A percentile compares a stretch with the other conserved stretches of the same genome.
Conservation (phyloP, 2,888 invertebrate genomes). For the Junonia oenone region DNA sequence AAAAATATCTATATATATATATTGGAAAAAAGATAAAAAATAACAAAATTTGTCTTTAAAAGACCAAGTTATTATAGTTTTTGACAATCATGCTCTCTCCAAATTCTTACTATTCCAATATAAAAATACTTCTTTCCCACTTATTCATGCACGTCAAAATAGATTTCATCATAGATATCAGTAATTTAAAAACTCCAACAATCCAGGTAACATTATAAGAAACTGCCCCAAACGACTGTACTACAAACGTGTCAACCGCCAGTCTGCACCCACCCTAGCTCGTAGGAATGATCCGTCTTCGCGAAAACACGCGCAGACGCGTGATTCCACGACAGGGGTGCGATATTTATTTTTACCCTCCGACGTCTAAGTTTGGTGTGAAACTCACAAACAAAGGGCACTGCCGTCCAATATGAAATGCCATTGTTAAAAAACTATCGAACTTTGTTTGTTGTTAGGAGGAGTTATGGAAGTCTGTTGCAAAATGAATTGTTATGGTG, state of each 20-base stretch:
- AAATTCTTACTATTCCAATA: no score
- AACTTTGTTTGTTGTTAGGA: conserved; percentile 20
- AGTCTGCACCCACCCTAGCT: conserved; percentile 44
- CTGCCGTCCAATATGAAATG: conserved; percentile 29
- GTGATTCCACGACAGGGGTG: conserved; percentile 76
- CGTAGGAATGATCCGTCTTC: conserved; percentile 69
- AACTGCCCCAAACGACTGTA: no score
- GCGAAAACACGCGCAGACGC: conserved; percentile 72
- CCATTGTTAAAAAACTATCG: conserved; percentile 30
- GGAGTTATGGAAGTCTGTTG: conserved; percentile 1
- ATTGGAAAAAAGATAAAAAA: no score
- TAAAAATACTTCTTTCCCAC: no score
- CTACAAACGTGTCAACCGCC: conserved; percentile 34
- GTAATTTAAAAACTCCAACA: no score
- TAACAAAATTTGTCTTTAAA: no score
- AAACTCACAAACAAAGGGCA: conserved; percentile 54
- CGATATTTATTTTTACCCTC: conserved; percentile 66
- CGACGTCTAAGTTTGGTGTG: conserved; percentile 58
- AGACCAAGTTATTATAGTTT: no score
- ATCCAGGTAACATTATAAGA: no score
- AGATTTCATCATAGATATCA: no score
- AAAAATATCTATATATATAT: no score
- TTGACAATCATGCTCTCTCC: no score
- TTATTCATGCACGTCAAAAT: no score
- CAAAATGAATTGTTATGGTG: neutral